A percentile compares a stretch with the other conserved stretches of the same genome.
Conservation (phyloP, 2,797 vertebrate species). For the Semotilus atromaculatus region DNA sequence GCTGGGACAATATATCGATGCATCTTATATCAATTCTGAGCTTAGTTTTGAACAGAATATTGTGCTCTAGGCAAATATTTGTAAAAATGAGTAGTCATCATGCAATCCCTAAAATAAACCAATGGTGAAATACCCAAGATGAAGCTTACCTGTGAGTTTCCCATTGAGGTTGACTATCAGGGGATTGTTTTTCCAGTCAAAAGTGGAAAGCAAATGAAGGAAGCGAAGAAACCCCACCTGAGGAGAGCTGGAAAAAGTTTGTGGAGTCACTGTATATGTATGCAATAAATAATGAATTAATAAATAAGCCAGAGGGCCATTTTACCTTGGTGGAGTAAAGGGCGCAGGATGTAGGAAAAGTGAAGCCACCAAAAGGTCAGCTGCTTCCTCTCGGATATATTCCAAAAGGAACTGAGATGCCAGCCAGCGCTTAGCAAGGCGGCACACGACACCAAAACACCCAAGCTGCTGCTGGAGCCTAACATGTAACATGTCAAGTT, state of each 20-base stretch:
- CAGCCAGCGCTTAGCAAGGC: conserved; percentile 95
- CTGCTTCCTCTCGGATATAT: conserved; percentile 84
- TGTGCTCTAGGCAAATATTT: not conserved
- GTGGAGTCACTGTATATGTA: conserved; percentile 16
- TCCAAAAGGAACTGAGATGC: conserved; percentile 87
- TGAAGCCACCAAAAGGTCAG: conserved; percentile 89
- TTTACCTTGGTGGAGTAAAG: conserved; percentile 88
- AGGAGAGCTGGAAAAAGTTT: conserved; percentile 83
- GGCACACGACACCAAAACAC: conserved; percentile 85
- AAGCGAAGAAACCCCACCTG: conserved; percentile 96
- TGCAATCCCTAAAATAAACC: not conserved
- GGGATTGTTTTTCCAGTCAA: conserved; percentile 96
- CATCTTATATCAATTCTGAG: too few species aligned
- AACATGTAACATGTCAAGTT: not conserved
- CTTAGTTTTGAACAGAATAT: too few species aligned
- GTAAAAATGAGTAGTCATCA: not conserved
- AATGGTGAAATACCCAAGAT: not conserved
- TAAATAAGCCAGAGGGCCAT: not conserved
- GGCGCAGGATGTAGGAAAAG: conserved; percentile 92
- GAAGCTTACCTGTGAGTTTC: conserved; percentile 84
- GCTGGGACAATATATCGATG: too few species aligned
- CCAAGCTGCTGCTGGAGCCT: conserved; percentile 95
- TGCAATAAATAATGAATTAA: not conserved
- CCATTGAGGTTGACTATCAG: conserved; percentile 90
- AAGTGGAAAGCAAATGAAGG: conserved; percentile 87